phyloP scores from a whole-genome alignment of 2,888 invertebrate genomes.

The Nycteola revayana region DNA sequence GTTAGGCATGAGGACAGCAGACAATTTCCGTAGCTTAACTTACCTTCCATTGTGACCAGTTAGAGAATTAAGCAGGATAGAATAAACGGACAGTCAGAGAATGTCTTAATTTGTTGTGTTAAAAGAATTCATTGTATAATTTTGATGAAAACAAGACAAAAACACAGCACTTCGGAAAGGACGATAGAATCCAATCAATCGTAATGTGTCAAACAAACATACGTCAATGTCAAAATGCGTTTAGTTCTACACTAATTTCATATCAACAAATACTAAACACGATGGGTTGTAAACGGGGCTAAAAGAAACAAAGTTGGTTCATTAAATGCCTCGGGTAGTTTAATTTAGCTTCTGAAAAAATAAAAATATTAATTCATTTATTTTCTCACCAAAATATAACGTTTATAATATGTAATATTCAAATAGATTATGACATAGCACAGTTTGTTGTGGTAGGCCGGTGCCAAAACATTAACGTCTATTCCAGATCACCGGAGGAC shows the following conservation, averaged over 20 bases:
- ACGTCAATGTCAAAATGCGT: constrained; percentile 6
- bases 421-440: too few relatives aligned
- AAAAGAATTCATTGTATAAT: constrained; percentile 20
- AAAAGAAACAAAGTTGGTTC: too few relatives aligned
- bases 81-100: constrained; percentile 4
- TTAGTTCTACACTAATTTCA: background rate
- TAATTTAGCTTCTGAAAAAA: too few relatives aligned
- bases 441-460: too few relatives aligned
- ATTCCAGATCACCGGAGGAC: too few relatives aligned
- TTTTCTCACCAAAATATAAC: too few relatives aligned
- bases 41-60: constrained; percentile 46
- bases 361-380: too few relatives aligned
- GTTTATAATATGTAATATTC: too few relatives aligned
- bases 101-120: constrained; percentile 13
- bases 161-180: constrained; percentile 18
- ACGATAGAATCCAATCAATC: constrained; percentile 29
- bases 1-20: constrained; percentile 9
- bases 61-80: constrained; percentile 9
- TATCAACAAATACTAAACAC: too few relatives aligned
- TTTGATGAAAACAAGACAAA: constrained; percentile 23
- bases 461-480: too few relatives aligned
- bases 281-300: too few relatives aligned
- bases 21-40: constrained; percentile 13
- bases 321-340: too few relatives aligned
- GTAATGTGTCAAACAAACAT: constrained; percentile 18